Evolutionary conservation across 2,797 vertebrate genomes (phyloP), one percentile per base, ranked within the genome.

Genomic region (Mallotus villosus): DNA sequence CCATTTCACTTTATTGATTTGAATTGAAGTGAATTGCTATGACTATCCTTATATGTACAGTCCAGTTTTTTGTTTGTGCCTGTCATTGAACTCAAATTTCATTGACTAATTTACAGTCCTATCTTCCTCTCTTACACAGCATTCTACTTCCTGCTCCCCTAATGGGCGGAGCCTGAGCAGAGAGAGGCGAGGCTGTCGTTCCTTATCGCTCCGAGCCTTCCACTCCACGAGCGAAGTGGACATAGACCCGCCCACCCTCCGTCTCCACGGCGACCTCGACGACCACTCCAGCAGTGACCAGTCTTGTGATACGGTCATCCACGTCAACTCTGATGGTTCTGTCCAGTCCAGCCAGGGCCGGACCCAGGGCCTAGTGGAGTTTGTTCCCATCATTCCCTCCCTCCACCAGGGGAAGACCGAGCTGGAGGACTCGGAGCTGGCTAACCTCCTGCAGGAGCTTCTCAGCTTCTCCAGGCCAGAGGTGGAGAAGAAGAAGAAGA

Each of bases 221-320:
- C 95, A 97, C 77, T 93, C 96, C 67, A 93, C 95, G 21, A 94
- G 94, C 2, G 79, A 93, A 0, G 92, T 93, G 8, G 96, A 98
- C 62, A 86, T 93, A 0, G 96, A 98, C 73, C 84, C 93, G 25
- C 91, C 94, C 5, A 87, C 92, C 74, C 91, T 95, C 25, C 93
- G 92, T 65, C 90, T 98, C 59, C 92, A 94, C 63, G 95, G 94
- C 2, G 96, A 98, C 25, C 93, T 93, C 0, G 96, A 97, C 84
- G 96, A 98, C 82, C 94, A 88, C 1, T 97, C 96, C 80, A 96
- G 94, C 83, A 99, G 97, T 0, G 96, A 99, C 78, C 97, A 97
- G 87, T 99, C 97, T 0, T 98, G 96, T 6, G 98, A 99, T 86
- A 96, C 98, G 0, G 95, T 99, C 85, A 96, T 99, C 88, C 96